These are phyloP conservation scores for Carpatolechia fugitivella DNA, from an alignment of 2,888 invertebrate genomes.

Conservation along the genomic window DNA sequence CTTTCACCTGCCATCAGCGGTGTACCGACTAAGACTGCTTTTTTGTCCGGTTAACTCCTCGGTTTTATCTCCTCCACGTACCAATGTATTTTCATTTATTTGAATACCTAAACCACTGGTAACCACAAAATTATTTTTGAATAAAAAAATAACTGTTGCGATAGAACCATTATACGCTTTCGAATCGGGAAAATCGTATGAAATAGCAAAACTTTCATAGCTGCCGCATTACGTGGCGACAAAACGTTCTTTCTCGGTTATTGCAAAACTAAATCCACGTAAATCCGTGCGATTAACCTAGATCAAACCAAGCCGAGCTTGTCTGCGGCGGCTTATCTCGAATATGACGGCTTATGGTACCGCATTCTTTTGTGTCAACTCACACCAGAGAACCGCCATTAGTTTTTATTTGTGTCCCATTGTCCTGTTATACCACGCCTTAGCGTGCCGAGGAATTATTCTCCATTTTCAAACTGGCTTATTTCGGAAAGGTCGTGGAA, in stretches of 20 bases:
- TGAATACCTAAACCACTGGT: no score
- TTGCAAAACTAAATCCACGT: slow-evolving; percentile 53
- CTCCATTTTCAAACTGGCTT: slow-evolving; percentile 1
- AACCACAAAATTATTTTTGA: no score
- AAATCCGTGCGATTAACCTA: slow-evolving; percentile 57
- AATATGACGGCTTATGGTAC: slow-evolving; percentile 42
- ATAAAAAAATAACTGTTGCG: no score
- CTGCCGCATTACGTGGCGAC: slow-evolving; percentile 37
- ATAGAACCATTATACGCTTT: background rate
- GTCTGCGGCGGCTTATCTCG: slow-evolving; percentile 40
- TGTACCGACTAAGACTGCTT: no score
- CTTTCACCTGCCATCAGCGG: no score
- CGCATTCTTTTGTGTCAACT: slow-evolving; percentile 47
- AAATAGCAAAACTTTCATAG: slow-evolving; percentile 40
- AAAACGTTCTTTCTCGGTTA: slow-evolving; percentile 48
- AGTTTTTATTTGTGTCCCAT: slow-evolving; percentile 64
- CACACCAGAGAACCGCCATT: slow-evolving; percentile 46
- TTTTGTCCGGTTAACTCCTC: no score
- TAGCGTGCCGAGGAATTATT: slow-evolving; percentile 11
- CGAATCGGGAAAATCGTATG: background rate
- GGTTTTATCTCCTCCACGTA: no score
- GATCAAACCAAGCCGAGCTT: slow-evolving; percentile 38
- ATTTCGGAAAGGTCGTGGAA: background rate
- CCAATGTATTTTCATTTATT: no score
- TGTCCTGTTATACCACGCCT: slow-evolving; percentile 42